A percentile compares a stretch with the other conserved stretches of the same genome.
Conservation (phyloP, 1,140 invertebrate species). For the Drosophila parvula region DNA sequence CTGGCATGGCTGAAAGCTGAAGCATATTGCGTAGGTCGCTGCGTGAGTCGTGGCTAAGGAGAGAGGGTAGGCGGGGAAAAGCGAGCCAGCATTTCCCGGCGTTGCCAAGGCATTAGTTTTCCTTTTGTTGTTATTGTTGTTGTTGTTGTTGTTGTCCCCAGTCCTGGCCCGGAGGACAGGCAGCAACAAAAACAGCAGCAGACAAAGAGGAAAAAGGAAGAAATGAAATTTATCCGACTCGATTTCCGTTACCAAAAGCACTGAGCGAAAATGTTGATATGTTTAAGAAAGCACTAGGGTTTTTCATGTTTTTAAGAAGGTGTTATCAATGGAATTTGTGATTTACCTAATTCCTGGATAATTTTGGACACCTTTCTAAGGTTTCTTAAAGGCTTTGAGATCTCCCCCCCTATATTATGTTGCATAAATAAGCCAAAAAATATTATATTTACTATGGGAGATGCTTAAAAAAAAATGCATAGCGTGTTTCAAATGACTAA, state of each 20-base stretch:
- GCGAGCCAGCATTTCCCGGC: conserved; percentile 16
- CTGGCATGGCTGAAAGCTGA: conserved; percentile 65
- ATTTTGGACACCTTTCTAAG: too few relatives aligned
- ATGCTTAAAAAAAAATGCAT: too few relatives aligned
- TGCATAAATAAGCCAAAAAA: too few relatives aligned
- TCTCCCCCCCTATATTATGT: too few relatives aligned
- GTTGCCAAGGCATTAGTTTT: conserved; percentile 65
- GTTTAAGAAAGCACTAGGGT: too few relatives aligned
- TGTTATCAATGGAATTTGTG: too few relatives aligned
- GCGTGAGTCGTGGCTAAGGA: conserved; percentile 49
- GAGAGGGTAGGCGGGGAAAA: background rate
- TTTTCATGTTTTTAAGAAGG: too few relatives aligned
- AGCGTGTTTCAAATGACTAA: too few relatives aligned
- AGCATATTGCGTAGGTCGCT: conserved; percentile 81
- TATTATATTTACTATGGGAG: too few relatives aligned
- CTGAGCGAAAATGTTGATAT: conserved; percentile 20
- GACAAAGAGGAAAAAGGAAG: conserved; percentile 11
- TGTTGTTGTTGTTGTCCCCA: conserved; percentile 12
- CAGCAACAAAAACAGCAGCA: conserved; percentile 27
- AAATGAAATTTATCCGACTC: conserved; percentile 79
- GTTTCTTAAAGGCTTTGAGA: too few relatives aligned
- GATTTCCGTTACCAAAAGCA: conserved; percentile 61
- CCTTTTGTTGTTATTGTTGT: conserved; percentile 22
- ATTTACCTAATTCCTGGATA: too few relatives aligned
- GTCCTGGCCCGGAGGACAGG: conserved; percentile 61